Conservation (phyloP, 2,797 vertebrate species). For the Melanotaenia pygmaea region DNA sequence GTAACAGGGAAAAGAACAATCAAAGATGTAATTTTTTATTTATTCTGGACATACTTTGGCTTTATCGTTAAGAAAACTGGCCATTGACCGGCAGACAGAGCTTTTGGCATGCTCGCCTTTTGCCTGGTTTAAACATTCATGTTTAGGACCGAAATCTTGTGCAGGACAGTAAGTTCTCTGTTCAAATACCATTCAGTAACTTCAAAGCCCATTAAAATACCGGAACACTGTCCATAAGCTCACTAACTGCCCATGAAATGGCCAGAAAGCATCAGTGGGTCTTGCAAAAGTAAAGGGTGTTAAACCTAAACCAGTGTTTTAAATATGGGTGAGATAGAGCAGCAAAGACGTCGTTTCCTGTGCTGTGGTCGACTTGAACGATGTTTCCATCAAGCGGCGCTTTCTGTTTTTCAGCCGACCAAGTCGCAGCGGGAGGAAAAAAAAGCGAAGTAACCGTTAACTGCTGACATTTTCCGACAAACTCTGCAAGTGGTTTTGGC, state of each 20-base stretch:
- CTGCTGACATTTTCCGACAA: conserved; percentile 54
- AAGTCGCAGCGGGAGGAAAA: background rate
- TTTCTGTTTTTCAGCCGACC: conserved; percentile 30
- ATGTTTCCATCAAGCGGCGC: conserved; percentile 40
- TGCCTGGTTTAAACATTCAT: no score
- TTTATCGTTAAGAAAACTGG: background rate
- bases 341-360: conserved; percentile 46
- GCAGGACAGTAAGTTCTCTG: background rate
- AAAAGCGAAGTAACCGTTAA: conserved; percentile 19
- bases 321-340: conserved; percentile 1
- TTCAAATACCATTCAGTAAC: no score
- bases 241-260: background rate
- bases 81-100: no score
- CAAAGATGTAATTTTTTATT: background rate
- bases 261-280: no score
- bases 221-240: background rate
- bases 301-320: background rate
- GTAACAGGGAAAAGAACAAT: background rate
- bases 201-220: no score
- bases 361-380: conserved; percentile 23
- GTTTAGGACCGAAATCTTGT: no score
- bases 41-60: no score
- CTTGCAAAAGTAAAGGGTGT: background rate
- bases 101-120: no score
- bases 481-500: conserved; percentile 11